Conservation (phyloP, 2,797 vertebrate genomes). For the Trichosurus vulpecula region DNA sequence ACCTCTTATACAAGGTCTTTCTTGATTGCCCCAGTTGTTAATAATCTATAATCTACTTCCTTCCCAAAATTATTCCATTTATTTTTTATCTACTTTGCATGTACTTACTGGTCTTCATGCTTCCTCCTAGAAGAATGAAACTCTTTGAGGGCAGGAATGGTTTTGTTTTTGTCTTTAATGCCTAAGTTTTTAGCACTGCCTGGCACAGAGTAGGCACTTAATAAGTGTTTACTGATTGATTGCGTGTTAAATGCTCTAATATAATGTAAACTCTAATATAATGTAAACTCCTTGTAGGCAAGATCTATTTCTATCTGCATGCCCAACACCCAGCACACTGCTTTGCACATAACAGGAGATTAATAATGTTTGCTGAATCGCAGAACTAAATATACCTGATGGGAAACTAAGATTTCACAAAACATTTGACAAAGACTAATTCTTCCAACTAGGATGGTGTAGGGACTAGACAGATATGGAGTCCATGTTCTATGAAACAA, state of each 20-base stretch:
- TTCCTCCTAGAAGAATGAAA: neutral
- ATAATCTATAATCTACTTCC: neutral
- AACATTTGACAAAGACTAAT: neutral
- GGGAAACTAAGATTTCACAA: neutral
- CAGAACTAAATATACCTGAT: neutral
- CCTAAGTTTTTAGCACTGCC: neutral
- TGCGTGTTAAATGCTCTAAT: no score
- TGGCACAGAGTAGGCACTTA: neutral
- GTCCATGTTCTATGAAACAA: neutral
- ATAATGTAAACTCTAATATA: neutral
- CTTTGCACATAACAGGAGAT: neutral
- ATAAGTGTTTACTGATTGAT: no score
- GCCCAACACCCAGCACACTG: neutral
- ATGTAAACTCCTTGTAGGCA: neutral
- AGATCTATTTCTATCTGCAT: neutral
- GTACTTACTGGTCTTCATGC: neutral
- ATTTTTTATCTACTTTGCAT: neutral
- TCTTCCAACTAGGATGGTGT: neutral
- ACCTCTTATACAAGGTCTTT: neutral
- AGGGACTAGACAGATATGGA: neutral
- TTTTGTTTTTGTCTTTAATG: neutral
- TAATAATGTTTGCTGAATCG: neutral
- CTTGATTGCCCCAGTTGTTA: neutral
- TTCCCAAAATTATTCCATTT: neutral
- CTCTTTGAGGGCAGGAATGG: neutral